Evolutionary conservation across 2,797 vertebrate species (phyloP).

Genomic region (Serranus cabrilla): DNA sequence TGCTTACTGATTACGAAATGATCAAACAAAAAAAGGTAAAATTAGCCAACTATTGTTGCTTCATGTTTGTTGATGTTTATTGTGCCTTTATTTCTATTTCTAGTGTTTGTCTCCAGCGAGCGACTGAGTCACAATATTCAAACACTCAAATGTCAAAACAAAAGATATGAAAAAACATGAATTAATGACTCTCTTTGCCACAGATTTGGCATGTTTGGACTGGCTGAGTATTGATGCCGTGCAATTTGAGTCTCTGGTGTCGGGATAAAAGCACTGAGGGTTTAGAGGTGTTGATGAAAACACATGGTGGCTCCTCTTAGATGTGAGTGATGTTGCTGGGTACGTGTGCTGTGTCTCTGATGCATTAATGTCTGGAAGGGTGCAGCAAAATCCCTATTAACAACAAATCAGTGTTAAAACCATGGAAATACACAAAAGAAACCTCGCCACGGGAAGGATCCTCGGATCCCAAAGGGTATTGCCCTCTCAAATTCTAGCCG

Average conservation of each 20-base stretch:
- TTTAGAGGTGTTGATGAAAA: constrained; percentile 49
- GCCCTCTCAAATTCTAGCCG: no score
- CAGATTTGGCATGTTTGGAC: constrained; percentile 28
- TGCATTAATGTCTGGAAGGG: no score
- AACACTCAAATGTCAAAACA: constrained; percentile 39
- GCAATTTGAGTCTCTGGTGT: constrained; percentile 29
- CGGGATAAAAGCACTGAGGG: constrained; percentile 27
- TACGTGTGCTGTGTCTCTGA: no score
- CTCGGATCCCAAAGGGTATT: no score
- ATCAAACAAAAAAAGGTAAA: constrained; percentile 21
- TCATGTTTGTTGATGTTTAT: constrained; percentile 16
- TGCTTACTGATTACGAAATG: constrained; percentile 11
- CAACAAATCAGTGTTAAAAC: no score
- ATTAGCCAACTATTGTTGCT: constrained; percentile 27
- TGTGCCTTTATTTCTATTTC: constrained; percentile 26
- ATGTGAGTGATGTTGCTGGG: neutral
- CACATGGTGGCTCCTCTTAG: constrained; percentile 20
- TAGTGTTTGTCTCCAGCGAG: constrained; percentile 23
- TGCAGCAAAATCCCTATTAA: no score
- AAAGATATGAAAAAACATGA: constrained; percentile 34
- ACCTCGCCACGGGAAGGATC: no score
- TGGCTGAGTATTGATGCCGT: constrained; percentile 16
- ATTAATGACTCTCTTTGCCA: constrained; percentile 22
- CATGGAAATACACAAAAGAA: no score
- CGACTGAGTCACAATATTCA: constrained; percentile 4